Percentiles rank a stretch among this genome's conserved stretches.
Conservation (phyloP, 2,888 invertebrate genomes). For the Meiosimyza decipiens region DNA sequence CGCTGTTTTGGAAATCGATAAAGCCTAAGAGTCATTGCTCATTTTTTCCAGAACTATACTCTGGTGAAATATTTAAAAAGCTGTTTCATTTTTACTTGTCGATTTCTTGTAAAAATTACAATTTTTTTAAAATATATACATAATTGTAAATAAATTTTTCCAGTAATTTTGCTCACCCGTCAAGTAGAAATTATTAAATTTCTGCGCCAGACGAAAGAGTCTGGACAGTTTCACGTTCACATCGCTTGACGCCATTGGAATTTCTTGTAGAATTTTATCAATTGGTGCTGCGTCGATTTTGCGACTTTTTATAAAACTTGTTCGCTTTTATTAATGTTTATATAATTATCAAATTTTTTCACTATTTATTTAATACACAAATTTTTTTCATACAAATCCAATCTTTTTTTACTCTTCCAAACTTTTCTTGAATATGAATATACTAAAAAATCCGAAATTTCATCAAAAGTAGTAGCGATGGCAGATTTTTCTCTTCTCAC, state of each 20-base stretch:
- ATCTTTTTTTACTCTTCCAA: too few species aligned
- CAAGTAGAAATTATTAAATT: constrained; percentile 90
- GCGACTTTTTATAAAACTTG: too few species aligned
- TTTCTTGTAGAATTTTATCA: constrained; percentile 7
- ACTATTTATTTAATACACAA: too few species aligned
- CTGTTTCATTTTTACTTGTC: neutral
- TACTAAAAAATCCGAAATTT: too few species aligned
- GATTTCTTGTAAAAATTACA: neutral
- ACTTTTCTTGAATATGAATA: too few species aligned
- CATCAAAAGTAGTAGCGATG: too few species aligned
- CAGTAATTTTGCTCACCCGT: constrained; percentile 72
- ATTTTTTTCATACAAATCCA: too few species aligned
- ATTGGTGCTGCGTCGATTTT: too few species aligned
- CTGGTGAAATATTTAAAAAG: neutral
- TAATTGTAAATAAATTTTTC: neutral
- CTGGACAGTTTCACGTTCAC: constrained; percentile 70
- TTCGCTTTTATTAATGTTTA: too few species aligned
- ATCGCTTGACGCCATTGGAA: constrained; percentile 63
- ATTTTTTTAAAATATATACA: neutral
- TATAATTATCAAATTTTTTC: too few species aligned
- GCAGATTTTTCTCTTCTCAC: too few species aligned
- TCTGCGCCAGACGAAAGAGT: constrained; percentile 83
- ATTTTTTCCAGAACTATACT: neutral
- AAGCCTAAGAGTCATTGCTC: neutral
- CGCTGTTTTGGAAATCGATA: constrained; percentile 24